phyloP scores from a whole-genome alignment of 2,797 vertebrate species.

The Serranus cabrilla region DNA sequence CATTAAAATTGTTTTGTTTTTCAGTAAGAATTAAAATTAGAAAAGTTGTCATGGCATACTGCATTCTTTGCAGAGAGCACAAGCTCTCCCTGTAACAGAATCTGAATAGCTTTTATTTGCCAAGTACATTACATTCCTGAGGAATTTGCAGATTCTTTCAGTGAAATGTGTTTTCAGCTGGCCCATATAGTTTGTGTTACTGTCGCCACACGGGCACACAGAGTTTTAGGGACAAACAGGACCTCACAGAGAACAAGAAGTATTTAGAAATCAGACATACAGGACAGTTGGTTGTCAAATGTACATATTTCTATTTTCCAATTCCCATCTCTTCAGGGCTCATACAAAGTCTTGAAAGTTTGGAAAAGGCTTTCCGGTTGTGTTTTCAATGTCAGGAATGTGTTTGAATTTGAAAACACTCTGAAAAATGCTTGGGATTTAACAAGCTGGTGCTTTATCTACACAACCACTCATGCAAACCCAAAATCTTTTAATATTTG shows the following conservation, averaged over 20 bases:
- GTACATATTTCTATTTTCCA: not conserved
- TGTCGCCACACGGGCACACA: not conserved
- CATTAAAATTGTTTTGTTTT: slow-evolving; percentile 25
- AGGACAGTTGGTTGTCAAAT: not conserved
- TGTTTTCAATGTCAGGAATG: no score
- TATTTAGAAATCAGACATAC: not conserved
- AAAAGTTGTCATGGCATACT: not conserved
- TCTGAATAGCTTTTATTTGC: slow-evolving; percentile 30
- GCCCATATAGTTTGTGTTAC: slow-evolving; percentile 5
- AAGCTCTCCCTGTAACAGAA: slow-evolving; percentile 15
- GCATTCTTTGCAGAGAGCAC: slow-evolving; percentile 19
- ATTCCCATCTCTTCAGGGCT: not conserved
- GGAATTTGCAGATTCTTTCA: slow-evolving; percentile 18
- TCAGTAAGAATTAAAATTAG: not conserved
- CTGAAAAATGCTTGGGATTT: no score
- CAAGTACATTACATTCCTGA: slow-evolving; percentile 47
- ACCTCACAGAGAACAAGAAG: not conserved
- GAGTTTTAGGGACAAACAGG: slow-evolving; percentile 20
- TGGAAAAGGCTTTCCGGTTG: no score
- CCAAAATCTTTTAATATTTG: no score
- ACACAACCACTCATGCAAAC: no score
- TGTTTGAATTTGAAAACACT: no score
- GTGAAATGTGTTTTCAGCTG: slow-evolving; percentile 20
- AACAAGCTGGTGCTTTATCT: no score
- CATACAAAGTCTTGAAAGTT: no score